Conservation (phyloP, 1,140 invertebrate species). For the Nasonia giraulti region DNA sequence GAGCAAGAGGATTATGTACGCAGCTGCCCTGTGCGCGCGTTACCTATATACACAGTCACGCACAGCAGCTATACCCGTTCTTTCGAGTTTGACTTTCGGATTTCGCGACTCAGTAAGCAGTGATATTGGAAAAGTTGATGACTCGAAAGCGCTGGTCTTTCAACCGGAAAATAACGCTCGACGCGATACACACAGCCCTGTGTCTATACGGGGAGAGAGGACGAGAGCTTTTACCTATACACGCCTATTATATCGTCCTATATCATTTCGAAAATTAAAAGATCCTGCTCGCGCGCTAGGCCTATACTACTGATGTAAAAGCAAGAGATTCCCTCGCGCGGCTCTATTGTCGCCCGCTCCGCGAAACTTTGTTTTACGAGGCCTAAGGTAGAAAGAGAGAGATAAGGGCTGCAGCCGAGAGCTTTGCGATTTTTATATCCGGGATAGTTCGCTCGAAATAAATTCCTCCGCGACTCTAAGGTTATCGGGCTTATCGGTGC, state of each 20-base stretch:
- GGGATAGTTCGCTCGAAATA: constrained; percentile 33
- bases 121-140: constrained; percentile 33
- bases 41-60: no score
- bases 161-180: neutral
- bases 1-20: constrained; percentile 1
- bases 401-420: constrained; percentile 2
- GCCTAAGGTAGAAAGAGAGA: neutral
- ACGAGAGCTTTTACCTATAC: no score
- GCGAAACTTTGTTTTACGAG: constrained; percentile 37
- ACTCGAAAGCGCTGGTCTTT: neutral
- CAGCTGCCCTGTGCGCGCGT: neutral
- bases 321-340: neutral
- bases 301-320: neutral
- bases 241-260: neutral
- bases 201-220: no score
- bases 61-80: neutral
- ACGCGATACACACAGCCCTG: neutral
- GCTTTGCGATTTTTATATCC: constrained; percentile 47
- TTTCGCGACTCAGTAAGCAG: constrained; percentile 23
- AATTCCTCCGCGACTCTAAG: constrained; percentile 30
- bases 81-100: neutral
- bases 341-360: neutral
- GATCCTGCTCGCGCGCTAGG: neutral
- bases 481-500: constrained; percentile 39
- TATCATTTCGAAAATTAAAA: neutral